A percentile compares a stretch with the other conserved stretches of the same genome.
Evolutionary conservation across 2,113 vertebrate genomes (phyloP).

Genomic region (Corythoichthys intestinalis): DNA sequence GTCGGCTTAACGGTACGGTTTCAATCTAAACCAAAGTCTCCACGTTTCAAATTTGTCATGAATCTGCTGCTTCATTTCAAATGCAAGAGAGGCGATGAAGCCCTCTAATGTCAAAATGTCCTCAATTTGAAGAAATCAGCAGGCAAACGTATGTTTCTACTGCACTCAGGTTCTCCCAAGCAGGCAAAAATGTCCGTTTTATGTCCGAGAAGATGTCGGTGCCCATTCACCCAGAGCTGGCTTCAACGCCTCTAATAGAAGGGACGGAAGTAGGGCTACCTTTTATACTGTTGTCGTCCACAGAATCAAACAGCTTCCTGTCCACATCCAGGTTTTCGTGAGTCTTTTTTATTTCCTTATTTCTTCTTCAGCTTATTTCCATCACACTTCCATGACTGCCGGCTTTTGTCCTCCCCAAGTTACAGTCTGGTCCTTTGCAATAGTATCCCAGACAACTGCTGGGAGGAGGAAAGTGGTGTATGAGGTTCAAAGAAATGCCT

Average conservation of each 20-base stretch:
- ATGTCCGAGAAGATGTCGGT: constrained; percentile 30
- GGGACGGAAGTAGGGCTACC: constrained; percentile 25
- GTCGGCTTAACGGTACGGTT: constrained; percentile 11
- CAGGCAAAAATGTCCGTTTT: constrained; percentile 6
- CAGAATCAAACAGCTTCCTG: constrained; percentile 34
- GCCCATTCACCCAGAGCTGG: constrained; percentile 48
- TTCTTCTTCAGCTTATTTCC: constrained; percentile 13
- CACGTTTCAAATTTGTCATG: constrained; percentile 19
- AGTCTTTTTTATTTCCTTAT: constrained; percentile 18
- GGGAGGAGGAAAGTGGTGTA: constrained; percentile 26
- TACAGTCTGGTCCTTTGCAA: constrained; percentile 41
- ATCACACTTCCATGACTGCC: constrained; percentile 28
- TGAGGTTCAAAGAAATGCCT: constrained; percentile 23
- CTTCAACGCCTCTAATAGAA: constrained; percentile 52
- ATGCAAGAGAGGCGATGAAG: constrained; percentile 11
- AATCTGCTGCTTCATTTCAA: constrained; percentile 24
- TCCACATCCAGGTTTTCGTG: constrained; percentile 12
- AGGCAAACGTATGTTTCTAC: background rate
- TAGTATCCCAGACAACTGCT: constrained; percentile 32
- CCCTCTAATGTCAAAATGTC: background rate
- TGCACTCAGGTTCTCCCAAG: background rate
- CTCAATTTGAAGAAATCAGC: no score
- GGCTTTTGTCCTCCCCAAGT: constrained; percentile 22
- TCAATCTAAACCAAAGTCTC: constrained; percentile 36
- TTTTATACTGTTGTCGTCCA: constrained; percentile 33